Conservation (phyloP, 1,140 invertebrate species). For the Druon quercuslanigerum region DNA sequence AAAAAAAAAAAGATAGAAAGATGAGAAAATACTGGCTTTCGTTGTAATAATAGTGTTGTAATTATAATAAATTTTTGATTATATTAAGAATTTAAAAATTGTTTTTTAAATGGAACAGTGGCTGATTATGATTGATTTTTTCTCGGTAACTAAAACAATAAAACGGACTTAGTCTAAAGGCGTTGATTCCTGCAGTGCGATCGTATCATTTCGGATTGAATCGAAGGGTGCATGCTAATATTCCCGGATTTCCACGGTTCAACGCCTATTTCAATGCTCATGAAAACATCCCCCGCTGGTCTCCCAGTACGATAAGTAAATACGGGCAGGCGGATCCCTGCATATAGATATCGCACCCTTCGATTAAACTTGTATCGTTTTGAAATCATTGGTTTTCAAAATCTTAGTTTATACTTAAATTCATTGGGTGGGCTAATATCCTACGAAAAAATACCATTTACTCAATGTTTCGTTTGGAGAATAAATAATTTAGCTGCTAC, state of each 20-base stretch:
- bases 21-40: too few species aligned
- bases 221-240: slow-evolving; percentile 57
- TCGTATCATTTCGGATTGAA: slow-evolving; percentile 52
- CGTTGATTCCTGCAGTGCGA: slow-evolving; percentile 48
- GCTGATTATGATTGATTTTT: neutral
- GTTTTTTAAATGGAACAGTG: neutral
- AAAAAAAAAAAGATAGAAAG: neutral
- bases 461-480: too few species aligned
- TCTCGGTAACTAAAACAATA: slow-evolving; percentile 52
- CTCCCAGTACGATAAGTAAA: slow-evolving; percentile 53
- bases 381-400: neutral
- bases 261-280: slow-evolving; percentile 58
- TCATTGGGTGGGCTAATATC: too few species aligned
- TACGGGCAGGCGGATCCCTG: slow-evolving; percentile 46
- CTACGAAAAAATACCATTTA: too few species aligned
- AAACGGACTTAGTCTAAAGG: slow-evolving; percentile 49
- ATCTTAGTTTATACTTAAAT: neutral
- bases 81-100: neutral
- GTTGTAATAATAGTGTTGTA: too few species aligned
- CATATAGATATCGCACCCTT: neutral
- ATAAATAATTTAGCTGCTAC: too few species aligned
- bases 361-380: slow-evolving; percentile 6
- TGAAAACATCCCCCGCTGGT: slow-evolving; percentile 54
- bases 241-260: slow-evolving; percentile 58
- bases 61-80: too few species aligned